Conservation (phyloP, 1,140 invertebrate species). For the Drosophila guanche region DNA sequence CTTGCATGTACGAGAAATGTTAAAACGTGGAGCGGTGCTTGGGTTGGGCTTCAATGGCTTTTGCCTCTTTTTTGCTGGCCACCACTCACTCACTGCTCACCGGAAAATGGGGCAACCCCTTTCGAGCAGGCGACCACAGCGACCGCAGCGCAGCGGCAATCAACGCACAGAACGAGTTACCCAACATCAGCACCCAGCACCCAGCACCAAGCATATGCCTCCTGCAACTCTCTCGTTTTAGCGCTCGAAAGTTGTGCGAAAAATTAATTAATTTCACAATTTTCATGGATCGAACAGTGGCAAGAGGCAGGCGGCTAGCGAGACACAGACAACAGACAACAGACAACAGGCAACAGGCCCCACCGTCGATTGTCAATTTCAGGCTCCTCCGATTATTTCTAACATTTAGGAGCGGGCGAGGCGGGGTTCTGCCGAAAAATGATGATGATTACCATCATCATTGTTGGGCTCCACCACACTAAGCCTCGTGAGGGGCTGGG, state of each 20-base stretch:
- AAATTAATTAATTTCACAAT: conserved; percentile 81
- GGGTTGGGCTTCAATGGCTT: conserved; percentile 51
- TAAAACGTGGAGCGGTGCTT: conserved; percentile 57
- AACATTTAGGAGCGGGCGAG: conserved; percentile 1
- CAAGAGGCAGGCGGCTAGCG: too few relatives aligned
- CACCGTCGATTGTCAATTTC: conserved; percentile 55
- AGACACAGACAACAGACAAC: neutral
- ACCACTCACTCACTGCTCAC: conserved; percentile 20
- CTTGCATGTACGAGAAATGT: conserved; percentile 81
- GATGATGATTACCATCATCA: conserved; percentile 74
- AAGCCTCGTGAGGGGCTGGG: conserved; percentile 37
- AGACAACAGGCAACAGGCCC: too few relatives aligned
- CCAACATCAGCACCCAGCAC: conserved; percentile 39
- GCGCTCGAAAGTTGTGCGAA: conserved; percentile 75
- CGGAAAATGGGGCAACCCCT: conserved; percentile 36
- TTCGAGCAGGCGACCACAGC: conserved; percentile 39
- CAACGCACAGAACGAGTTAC: conserved; percentile 57
- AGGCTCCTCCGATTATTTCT: conserved; percentile 53
- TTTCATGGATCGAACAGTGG: conserved; percentile 46
- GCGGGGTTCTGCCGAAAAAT: conserved; percentile 63
- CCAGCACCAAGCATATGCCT: conserved; percentile 26
- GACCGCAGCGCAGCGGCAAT: conserved; percentile 66
- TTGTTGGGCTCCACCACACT: conserved; percentile 39
- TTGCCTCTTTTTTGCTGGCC: conserved; percentile 30
- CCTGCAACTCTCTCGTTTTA: conserved; percentile 38